These are phyloP conservation scores for Cantharis rustica DNA, from an alignment of 2,888 invertebrate genomes.

Conservation along the genomic window DNA sequence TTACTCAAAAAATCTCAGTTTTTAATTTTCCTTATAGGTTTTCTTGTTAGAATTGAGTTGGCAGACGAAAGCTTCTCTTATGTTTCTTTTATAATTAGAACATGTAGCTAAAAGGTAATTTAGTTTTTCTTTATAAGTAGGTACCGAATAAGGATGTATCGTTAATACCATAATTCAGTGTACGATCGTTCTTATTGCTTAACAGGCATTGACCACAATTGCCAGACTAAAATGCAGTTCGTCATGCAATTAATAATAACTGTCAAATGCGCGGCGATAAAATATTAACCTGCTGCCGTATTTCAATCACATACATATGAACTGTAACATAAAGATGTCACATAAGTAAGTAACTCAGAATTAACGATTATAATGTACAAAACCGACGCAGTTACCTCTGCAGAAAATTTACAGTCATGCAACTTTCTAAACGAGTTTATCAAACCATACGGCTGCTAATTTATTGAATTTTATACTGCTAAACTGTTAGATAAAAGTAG, in stretches of 20 bases:
- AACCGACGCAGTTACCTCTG: slow-evolving; percentile 41
- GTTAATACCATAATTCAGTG: not conserved
- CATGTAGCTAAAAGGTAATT: not conserved
- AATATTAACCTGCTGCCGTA: slow-evolving; percentile 39
- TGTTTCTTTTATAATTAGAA: not conserved
- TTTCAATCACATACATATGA: slow-evolving; percentile 44
- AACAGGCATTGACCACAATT: slow-evolving; percentile 33
- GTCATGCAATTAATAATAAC: slow-evolving; percentile 28
- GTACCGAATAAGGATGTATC: not conserved
- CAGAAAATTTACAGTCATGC: slow-evolving; percentile 35
- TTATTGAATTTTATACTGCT: slow-evolving; percentile 21
- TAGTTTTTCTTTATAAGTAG: not conserved
- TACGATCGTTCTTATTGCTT: slow-evolving; percentile 26
- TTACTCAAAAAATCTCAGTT: not conserved
- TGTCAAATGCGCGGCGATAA: slow-evolving; percentile 37
- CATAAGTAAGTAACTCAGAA: slow-evolving; percentile 42
- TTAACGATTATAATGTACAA: slow-evolving; percentile 41
- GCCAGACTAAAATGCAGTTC: slow-evolving; percentile 19
- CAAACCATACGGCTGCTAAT: slow-evolving; percentile 25
- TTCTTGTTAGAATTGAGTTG: not conserved
- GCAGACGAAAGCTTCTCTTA: not conserved
- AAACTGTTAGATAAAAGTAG: slow-evolving; percentile 13
- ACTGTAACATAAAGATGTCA: slow-evolving; percentile 45
- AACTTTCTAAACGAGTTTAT: slow-evolving; percentile 33
- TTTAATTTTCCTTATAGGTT: not conserved